Base-by-base conservation (phyloP, 23 tunicate species). In the Ciona savignyi region DNA sequence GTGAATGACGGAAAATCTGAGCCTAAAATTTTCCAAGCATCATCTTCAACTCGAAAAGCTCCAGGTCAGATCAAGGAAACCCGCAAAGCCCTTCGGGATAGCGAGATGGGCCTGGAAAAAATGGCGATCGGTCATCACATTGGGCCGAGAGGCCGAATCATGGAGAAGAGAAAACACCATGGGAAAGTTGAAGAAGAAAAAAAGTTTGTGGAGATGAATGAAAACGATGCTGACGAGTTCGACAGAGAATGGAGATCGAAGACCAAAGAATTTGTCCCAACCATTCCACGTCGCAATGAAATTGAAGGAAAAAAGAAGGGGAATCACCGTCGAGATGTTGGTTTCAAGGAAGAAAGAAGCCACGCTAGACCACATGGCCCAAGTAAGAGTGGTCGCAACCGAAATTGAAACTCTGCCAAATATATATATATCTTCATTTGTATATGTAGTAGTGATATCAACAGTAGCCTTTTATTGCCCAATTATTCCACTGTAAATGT, bases 51-150 rank as follows among this genome's bases (percentile, higher is more conserved):
- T 1, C 67, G 97, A 70, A 60, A 65, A 27, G 97, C 97, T 20
- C 97, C 97, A 32, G 97, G 97, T 34, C 72, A 84, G 90, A 70
- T 90, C 11, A 90, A 77, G 49, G 97, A 91, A 61, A 91, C 97
- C 20, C 76, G 86, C 25, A 51, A 78, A 11, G 65, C 97, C 24
- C 63, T 79, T 29, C 79, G 86, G 3, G 86, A 91, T 33, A 77
- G 84, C 34, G 92, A 80, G 77, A 34, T 78, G 22, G 86, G 91
- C 4, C 27, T 91, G 20, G 91, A 91, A 60, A 91, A 91, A 56
- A 91, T 91, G 91, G 86, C 92, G 33, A 71, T 91, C 24, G 97
- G 97, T 4, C 97, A 85, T 25, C 97, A 91, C 34, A 70, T 91
- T 60, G 97, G 97, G 1, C 56, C 66, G 24, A 80, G 62, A 72